Conservation (phyloP, 1,140 invertebrate species). For the Coelopa frigida region DNA sequence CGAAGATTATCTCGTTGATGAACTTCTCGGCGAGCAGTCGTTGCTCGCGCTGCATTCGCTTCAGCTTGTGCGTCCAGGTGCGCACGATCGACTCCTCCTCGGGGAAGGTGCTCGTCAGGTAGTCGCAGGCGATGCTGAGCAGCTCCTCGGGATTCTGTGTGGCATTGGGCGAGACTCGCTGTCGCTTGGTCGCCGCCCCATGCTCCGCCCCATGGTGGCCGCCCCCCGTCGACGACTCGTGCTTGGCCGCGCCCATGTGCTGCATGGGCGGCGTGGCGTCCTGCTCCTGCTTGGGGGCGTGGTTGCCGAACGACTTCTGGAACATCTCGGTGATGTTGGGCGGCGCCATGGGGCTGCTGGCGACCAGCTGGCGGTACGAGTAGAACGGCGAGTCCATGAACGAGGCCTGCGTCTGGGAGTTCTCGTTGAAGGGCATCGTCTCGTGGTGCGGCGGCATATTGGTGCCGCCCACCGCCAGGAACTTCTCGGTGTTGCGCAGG, state of each 20-base stretch:
- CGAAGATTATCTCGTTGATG: constrained; percentile 42
- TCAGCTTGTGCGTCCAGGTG: constrained; percentile 37
- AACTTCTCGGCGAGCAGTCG: constrained; percentile 36
- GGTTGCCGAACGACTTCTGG: constrained; percentile 35
- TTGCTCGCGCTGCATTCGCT: constrained; percentile 31
- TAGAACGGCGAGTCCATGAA: constrained; percentile 24
- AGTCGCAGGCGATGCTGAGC: constrained; percentile 39
- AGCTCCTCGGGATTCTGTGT: constrained; percentile 31
- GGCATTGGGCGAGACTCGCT: constrained; percentile 19
- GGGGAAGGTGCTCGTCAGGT: constrained; percentile 31
- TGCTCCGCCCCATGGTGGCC: neutral
- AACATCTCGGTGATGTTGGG: constrained; percentile 39
- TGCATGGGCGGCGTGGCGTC: constrained; percentile 17
- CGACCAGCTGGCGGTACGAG: constrained; percentile 2
- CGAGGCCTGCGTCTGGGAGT: constrained; percentile 24
- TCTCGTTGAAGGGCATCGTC: constrained; percentile 24
- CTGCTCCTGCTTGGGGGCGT: constrained; percentile 15
- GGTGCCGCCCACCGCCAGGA: constrained; percentile 32
- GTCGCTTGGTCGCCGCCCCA: constrained; percentile 13
- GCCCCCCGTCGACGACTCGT: neutral
- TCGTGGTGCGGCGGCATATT: constrained; percentile 22
- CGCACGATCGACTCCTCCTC: constrained; percentile 39
- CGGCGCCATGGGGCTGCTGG: constrained; percentile 13
- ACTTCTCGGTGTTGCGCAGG: constrained; percentile 36
- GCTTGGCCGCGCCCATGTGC: neutral